Evolutionary conservation across 2,888 invertebrate genomes (phyloP).

Genomic region (Strigamia crassipes): DNA sequence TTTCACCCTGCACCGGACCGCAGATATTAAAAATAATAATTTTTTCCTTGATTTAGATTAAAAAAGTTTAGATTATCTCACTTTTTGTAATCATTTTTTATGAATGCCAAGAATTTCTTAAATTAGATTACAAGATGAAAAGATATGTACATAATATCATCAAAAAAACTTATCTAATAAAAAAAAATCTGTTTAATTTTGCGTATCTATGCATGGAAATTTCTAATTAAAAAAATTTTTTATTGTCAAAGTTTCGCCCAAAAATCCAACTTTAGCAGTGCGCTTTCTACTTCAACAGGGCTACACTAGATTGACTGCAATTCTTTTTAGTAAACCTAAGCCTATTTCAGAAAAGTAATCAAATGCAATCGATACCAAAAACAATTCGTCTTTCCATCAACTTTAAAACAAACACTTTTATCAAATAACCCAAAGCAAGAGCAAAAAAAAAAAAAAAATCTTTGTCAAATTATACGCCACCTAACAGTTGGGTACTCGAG

Average conservation of each 20-base stretch:
- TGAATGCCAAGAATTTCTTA: not conserved
- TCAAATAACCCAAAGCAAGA: not conserved
- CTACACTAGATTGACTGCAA: too few species aligned
- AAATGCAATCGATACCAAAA: not conserved
- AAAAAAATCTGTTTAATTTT: too few species aligned
- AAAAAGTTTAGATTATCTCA: not conserved
- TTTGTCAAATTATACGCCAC: not conserved
- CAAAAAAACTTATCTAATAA: not conserved
- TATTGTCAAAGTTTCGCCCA: too few species aligned
- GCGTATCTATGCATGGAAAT: too few species aligned
- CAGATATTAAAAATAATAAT: not conserved
- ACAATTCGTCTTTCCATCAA: not conserved
- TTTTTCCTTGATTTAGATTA: not conserved
- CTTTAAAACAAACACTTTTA: slow-evolving; percentile 5
- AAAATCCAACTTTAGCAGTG: too few species aligned
- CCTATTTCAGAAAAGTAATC: not conserved
- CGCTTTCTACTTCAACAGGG: too few species aligned
- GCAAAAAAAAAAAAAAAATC: not conserved
- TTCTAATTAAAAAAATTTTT: too few species aligned
- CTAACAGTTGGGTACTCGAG: not conserved
- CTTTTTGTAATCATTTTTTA: not conserved
- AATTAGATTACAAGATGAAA: not conserved
- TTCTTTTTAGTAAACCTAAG: too few species aligned
- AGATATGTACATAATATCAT: not conserved
- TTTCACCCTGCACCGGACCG: not conserved